Evolutionary conservation across 2,797 vertebrate species (phyloP), one percentile per base, ranked within the genome.

Genomic region (Dryobates pubescens): DNA sequence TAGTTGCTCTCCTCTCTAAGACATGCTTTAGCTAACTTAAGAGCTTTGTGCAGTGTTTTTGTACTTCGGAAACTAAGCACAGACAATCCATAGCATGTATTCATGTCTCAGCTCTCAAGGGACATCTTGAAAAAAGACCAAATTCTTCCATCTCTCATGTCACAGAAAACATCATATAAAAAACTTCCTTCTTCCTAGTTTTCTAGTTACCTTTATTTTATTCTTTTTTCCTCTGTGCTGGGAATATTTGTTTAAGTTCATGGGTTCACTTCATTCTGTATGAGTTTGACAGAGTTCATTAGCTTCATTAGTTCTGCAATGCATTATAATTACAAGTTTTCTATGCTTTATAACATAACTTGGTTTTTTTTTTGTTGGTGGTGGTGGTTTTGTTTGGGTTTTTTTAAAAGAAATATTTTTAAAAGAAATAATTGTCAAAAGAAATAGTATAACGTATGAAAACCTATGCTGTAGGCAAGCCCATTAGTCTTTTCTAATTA

Each of bases 391-490:
- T 47, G 47, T 22, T 49, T 49, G 20, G n/a, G n/a, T n/a, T n/a
- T 23, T 49, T 49, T 49, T 49, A 49, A 43, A 43, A 43, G 41
- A 43, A 43, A 43, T 43, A 43, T 16, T 49, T 22, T 22, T 32
- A 30, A 76, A 13, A n/a, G 1, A 75, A 58, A 78, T 36, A 78
- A 8, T 65, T 47, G 6, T 30, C 13, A n/a, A 63, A 92, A 73
- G 3, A 34, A 76, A 57, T 20, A 70, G 17, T 16, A 3, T 15
- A 7, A 43, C 4, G 34, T 34, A 74, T 27, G 1, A 74, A 90
- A 76, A 82, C 7, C 1, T 8, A 2, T 6, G 4, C 0, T 62
- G 62, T 72, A 12, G 51, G 5, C 7, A 7, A 32, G 4, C 6
- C 12, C 18, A 22, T 53, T 71, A 32, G 9, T 34, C n/a, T 19